Percentiles rank a stretch among this genome's conserved stretches.
Conservation (phyloP, 2,797 vertebrate species). For the Anguilla obscura region DNA sequence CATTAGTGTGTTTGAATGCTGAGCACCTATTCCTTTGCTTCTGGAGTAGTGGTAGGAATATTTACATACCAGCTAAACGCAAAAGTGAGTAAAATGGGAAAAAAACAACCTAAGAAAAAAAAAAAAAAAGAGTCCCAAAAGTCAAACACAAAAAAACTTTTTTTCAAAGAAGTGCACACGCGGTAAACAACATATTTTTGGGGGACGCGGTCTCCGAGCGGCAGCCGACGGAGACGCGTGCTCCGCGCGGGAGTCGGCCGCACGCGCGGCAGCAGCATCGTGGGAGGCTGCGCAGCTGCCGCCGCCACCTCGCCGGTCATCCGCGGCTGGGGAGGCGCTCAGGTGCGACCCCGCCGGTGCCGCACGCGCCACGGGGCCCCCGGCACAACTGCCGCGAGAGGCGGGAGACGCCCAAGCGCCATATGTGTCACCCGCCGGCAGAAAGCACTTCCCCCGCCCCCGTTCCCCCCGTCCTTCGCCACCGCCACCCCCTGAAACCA, state of each 20-base stretch:
- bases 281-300: conserved; percentile 65
- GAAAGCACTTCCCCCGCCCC: background rate
- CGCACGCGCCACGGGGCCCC: background rate
- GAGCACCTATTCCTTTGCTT: background rate
- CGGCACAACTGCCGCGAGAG: background rate
- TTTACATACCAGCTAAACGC: conserved; percentile 18
- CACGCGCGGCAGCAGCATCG: conserved; percentile 58
- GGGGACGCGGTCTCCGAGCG: background rate
- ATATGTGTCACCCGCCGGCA: conserved; percentile 19
- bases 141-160: conserved; percentile 14
- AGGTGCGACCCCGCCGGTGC: background rate
- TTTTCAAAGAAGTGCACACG: background rate
- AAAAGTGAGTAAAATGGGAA: background rate
- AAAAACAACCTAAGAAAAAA: background rate
- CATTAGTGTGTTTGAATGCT: background rate
- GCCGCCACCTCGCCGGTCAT: conserved; percentile 25
- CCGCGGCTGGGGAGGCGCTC: background rate
- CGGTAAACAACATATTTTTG: conserved; percentile 26
- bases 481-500: conserved; percentile 22
- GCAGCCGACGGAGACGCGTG: conserved; percentile 36
- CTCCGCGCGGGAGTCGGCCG: background rate
- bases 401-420: background rate
- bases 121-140: background rate
- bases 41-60: background rate
- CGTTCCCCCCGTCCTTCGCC: background rate